Conservation (phyloP, 2,113 vertebrate species). For the Mugil cephalus region DNA sequence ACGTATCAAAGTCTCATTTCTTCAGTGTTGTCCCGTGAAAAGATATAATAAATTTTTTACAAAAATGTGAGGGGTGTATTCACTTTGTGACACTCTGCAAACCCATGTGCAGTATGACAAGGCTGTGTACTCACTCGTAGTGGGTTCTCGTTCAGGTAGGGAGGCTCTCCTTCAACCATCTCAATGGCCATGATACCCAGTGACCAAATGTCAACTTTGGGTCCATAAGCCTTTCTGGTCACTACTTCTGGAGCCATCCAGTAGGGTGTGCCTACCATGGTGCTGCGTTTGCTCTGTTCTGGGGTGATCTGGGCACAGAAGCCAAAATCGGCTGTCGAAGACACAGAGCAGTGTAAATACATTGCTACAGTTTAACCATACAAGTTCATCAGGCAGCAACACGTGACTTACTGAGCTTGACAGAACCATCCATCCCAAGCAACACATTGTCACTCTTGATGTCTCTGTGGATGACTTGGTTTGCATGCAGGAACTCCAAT, state of each 20-base stretch:
- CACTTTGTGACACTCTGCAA: too few relatives aligned
- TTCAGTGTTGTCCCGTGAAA: too few relatives aligned
- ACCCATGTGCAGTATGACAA: background rate
- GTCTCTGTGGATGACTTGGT: constrained; percentile 99
- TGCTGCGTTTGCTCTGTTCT: constrained; percentile 98
- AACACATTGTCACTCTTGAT: constrained; percentile 99
- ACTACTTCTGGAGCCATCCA: constrained; percentile 99
- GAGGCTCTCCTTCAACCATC: constrained; percentile 99
- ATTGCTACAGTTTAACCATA: background rate
- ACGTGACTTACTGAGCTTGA: constrained; percentile 95
- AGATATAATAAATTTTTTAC: too few relatives aligned
- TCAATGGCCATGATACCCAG: constrained; percentile 99
- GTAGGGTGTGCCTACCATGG: constrained; percentile 98
- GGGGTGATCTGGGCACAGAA: constrained; percentile 99
- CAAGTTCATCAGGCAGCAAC: background rate
- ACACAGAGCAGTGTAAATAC: constrained; percentile 9
- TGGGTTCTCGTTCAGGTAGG: constrained; percentile 98
- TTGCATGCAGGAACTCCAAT: constrained; percentile 96
- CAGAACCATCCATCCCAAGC: constrained; percentile 98
- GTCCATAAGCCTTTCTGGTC: constrained; percentile 96
- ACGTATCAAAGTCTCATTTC: too few relatives aligned
- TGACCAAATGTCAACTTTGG: constrained; percentile 99
- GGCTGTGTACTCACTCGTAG: constrained; percentile 88
- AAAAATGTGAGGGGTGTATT: too few relatives aligned
- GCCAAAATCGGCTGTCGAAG: constrained; percentile 92